A percentile compares a stretch with the other conserved stretches of the same genome.
Conservation (phyloP, 2,113 vertebrate genomes). For the Lanius collurio region DNA sequence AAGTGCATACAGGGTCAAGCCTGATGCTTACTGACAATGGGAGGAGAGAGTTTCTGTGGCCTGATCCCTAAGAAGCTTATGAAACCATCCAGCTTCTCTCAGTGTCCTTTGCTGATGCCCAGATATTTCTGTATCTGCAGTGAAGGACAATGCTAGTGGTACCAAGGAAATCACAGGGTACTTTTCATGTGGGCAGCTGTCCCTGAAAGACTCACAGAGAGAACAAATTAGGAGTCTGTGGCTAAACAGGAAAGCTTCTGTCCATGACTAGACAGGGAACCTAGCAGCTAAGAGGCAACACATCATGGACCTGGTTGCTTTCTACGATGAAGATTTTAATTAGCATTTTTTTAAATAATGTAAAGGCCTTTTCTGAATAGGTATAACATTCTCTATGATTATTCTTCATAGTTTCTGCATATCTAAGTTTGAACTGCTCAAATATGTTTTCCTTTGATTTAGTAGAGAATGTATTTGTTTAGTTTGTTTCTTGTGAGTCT, state of each 20-base stretch:
- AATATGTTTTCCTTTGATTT: not conserved
- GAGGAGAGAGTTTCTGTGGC: not conserved
- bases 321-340: not conserved
- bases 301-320: accelerated
- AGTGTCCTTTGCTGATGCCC: not conserved
- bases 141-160: not conserved
- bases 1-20: not conserved
- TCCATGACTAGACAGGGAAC: not conserved
- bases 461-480: not conserved
- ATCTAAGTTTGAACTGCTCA: not conserved
- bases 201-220: not conserved
- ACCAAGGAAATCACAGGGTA: not conserved
- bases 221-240: not conserved
- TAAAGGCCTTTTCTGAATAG: not conserved
- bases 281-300: not conserved
- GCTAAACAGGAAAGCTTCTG: not conserved
- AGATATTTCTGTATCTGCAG: not conserved
- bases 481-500: not conserved
- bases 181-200: not conserved
- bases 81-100: not conserved
- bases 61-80: not conserved
- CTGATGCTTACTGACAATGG: not conserved
- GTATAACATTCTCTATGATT: not conserved
- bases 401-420: not conserved
- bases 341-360: accelerated